These are phyloP conservation scores for Enteromius afrohamiltoni DNA, from an alignment of 2,797 vertebrate species.

Conservation along the genomic window DNA sequence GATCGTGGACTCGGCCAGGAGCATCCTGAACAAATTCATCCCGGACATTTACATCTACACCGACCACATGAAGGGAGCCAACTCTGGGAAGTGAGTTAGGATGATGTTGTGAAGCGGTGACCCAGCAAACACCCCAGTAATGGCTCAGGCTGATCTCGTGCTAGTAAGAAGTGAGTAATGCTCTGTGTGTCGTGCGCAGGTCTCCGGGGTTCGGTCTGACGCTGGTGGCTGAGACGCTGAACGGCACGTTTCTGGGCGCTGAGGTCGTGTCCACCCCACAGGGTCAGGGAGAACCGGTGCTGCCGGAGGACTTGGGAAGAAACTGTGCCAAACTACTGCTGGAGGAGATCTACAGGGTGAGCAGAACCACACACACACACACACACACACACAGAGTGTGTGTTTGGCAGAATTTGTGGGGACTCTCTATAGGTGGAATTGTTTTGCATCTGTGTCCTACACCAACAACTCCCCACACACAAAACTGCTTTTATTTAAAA, in stretches of 20 bases:
- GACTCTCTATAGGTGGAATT: neutral
- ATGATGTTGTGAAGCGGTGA: neutral
- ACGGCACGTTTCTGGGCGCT: constrained; percentile 87
- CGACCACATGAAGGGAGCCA: constrained; percentile 94
- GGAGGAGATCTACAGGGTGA: constrained; percentile 92
- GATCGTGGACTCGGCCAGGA: constrained; percentile 91
- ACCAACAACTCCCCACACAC: too few species aligned
- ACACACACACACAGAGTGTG: too few species aligned
- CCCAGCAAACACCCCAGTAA: neutral
- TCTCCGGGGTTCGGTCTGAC: constrained; percentile 95
- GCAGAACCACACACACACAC: constrained; percentile 47
- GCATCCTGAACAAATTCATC: constrained; percentile 91
- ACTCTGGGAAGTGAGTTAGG: constrained; percentile 95
- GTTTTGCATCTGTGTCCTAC: too few species aligned
- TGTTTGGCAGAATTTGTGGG: neutral
- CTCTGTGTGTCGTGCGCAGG: constrained; percentile 67
- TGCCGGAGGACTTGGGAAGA: constrained; percentile 91
- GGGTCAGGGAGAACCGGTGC: constrained; percentile 84
- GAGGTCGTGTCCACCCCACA: constrained; percentile 91
- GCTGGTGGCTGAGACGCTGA: constrained; percentile 90
- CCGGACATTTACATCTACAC: constrained; percentile 98
- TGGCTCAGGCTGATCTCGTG: neutral
- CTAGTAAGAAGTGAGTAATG: neutral
- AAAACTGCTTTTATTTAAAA: too few species aligned
- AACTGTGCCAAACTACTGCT: constrained; percentile 90